A percentile compares a stretch with the other conserved stretches of the same genome.
phyloP scores from a whole-genome alignment of 1,140 invertebrate species.

The Conus betulinus region DNA sequence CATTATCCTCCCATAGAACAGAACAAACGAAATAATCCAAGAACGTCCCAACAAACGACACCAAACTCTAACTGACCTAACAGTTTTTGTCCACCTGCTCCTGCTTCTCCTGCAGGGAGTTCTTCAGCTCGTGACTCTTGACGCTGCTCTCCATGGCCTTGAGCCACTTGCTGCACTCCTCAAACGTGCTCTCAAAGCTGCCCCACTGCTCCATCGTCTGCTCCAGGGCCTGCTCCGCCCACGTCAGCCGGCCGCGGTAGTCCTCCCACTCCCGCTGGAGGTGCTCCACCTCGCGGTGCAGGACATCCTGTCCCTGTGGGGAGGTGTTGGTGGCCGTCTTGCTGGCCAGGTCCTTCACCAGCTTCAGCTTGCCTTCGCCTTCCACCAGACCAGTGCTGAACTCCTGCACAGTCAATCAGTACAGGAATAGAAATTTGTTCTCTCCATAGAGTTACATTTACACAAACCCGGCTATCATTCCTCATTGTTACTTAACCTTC shows the following conservation, averaged over 20 bases:
- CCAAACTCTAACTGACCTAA: constrained; percentile 76
- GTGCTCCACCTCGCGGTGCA: constrained; percentile 85
- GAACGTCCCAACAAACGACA: no score
- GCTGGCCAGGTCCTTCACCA: constrained; percentile 82
- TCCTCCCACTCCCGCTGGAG: constrained; percentile 79
- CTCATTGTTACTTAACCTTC: no score
- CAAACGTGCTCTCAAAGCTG: constrained; percentile 88
- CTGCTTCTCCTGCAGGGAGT: constrained; percentile 88
- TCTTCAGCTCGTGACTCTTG: constrained; percentile 88
- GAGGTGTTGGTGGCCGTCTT: constrained; percentile 89
- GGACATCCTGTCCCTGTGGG: constrained; percentile 78
- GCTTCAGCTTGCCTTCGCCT: constrained; percentile 84
- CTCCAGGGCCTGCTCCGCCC: constrained; percentile 79
- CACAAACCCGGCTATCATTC: no score
- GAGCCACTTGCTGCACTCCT: constrained; percentile 89
- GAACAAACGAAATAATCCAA: no score
- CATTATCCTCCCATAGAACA: no score
- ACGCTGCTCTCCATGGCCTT: constrained; percentile 88
- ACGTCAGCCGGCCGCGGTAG: constrained; percentile 71
- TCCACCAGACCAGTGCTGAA: constrained; percentile 84
- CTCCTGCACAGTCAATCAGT: constrained; percentile 65
- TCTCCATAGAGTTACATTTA: no score
- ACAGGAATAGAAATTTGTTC: no score
- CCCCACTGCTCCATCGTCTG: constrained; percentile 88
- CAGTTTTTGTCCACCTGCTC: constrained; percentile 83